phyloP scores from a whole-genome alignment of 2,888 invertebrate species.

The Rhopalosiphum nymphaeae region DNA sequence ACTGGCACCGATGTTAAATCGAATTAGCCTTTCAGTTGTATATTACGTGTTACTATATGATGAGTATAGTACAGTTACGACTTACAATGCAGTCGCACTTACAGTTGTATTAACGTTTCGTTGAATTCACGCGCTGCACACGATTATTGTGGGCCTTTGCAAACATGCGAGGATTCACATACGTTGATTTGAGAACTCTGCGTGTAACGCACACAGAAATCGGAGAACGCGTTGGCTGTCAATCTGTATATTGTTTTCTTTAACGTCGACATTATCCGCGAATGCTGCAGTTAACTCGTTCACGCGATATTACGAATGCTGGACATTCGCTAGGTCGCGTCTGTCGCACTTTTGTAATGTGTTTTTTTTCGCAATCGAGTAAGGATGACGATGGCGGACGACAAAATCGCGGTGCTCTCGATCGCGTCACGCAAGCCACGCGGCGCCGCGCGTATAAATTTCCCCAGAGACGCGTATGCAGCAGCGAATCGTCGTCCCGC shows the following conservation, averaged over 20 bases:
- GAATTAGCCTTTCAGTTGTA: not conserved
- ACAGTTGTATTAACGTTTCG: not conserved
- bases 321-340: not conserved
- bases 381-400: not conserved
- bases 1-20: not conserved
- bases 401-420: not conserved
- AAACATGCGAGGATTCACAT: not conserved
- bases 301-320: not conserved
- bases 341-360: not conserved
- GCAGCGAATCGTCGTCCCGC: not conserved
- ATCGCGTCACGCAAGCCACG: not conserved
- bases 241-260: not conserved
- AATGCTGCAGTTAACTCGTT: not conserved
- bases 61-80: not conserved
- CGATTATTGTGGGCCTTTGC: not conserved
- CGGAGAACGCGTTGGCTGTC: not conserved
- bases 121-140: not conserved
- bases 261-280: not conserved
- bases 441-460: conserved; percentile 29
- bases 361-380: not conserved
- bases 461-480: conserved; percentile 39
- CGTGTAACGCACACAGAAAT: not conserved
- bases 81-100: rapidly evolving
- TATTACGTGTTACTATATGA: not conserved
- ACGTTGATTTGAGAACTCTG: not conserved